Conservation (phyloP, 2,888 invertebrate genomes). For the Melieria crassipennis region DNA sequence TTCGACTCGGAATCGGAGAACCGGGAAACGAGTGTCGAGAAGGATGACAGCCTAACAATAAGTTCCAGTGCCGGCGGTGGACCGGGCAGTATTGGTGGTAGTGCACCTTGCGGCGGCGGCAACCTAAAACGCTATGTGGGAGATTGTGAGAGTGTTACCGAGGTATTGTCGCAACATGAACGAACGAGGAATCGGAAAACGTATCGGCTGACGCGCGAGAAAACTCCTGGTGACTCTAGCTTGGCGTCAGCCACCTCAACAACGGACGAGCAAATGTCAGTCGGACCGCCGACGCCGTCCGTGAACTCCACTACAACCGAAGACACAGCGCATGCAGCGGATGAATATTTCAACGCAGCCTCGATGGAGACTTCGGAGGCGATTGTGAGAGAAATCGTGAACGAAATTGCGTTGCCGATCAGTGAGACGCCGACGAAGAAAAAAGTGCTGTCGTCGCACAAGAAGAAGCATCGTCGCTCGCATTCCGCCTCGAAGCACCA, state of each 20-base stretch:
- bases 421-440: conserved; percentile 36
- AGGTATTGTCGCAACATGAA: conserved; percentile 62
- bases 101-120: conserved; percentile 40
- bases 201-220: conserved; percentile 61
- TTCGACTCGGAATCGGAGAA: conserved; percentile 63
- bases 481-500: conserved; percentile 41
- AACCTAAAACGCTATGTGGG: conserved; percentile 63
- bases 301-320: conserved; percentile 58
- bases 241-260: conserved; percentile 46
- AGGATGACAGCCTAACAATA: conserved; percentile 58
- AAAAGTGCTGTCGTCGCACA: conserved; percentile 6
- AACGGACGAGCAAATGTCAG: conserved; percentile 48
- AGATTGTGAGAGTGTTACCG: conserved; percentile 63
- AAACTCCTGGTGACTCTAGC: conserved; percentile 53
- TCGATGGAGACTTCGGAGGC: conserved; percentile 66
- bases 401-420: conserved; percentile 62
- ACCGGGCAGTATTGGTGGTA: conserved; percentile 39
- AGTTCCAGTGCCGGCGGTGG: conserved; percentile 40
- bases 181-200: conserved; percentile 65
- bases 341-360: conserved; percentile 71
- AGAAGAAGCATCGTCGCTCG: conserved; percentile 44
- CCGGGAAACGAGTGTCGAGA: conserved; percentile 62
- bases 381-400: conserved; percentile 70
- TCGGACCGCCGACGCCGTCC: conserved; percentile 40
- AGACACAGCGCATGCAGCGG: conserved; percentile 71